Evolutionary conservation across 1,140 invertebrate genomes (phyloP).

Genomic region (Paramacrobiotus metropolitanus): DNA sequence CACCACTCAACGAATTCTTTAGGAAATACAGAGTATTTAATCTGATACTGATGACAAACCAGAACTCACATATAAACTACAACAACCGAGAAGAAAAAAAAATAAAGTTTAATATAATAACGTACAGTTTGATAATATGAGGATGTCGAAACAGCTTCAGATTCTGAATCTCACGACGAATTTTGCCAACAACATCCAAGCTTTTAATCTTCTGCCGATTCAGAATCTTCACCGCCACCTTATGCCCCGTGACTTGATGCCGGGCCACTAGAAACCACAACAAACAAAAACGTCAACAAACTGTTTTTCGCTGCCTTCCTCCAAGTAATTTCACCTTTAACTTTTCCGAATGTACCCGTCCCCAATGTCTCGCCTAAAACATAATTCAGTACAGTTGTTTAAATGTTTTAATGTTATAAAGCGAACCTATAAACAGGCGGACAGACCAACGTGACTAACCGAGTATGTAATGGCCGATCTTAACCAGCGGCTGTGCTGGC

Average conservation of each 20-base stretch:
- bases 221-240: conserved; percentile 95
- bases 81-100: conserved; percentile 4
- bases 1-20: too few species aligned
- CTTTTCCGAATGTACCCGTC: conserved; percentile 80
- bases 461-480: conserved; percentile 73
- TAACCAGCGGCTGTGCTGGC: conserved; percentile 46
- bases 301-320: neutral
- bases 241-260: conserved; percentile 87
- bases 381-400: too few species aligned
- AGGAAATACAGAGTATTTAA: too few species aligned
- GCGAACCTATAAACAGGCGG: too few species aligned
- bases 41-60: too few species aligned
- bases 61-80: too few species aligned
- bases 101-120: conserved; percentile 1
- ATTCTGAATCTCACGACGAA: conserved; percentile 94
- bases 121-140: conserved; percentile 96
- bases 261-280: conserved; percentile 48
- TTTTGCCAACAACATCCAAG: conserved; percentile 95
- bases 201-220: conserved; percentile 98
- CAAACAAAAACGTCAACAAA: neutral
- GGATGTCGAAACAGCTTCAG: conserved; percentile 94
- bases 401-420: too few species aligned
- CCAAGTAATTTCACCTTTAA: conserved; percentile 41
- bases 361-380: conserved; percentile 46
- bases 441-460: too few species aligned